Conservation (phyloP, 1,140 invertebrate genomes). For the Nilaparvata lugens region DNA sequence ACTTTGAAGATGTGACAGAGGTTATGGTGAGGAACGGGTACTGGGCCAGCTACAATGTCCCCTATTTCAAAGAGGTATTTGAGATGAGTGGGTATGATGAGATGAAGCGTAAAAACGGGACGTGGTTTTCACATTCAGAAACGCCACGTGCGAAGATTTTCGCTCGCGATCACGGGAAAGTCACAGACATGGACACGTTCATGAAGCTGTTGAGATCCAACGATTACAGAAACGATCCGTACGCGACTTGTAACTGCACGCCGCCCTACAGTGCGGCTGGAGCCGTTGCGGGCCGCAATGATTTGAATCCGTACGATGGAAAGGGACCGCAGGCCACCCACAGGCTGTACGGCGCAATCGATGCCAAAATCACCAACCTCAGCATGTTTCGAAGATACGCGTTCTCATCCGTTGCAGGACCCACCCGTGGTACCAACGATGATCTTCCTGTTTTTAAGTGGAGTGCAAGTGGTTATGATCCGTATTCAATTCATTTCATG, state of each 20-base stretch:
- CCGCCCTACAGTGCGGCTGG: conserved; percentile 65
- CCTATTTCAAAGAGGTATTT: conserved; percentile 55
- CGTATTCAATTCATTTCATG: background rate
- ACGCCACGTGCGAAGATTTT: conserved; percentile 45
- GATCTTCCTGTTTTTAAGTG: background rate
- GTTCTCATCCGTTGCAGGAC: background rate
- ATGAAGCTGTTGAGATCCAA: conserved; percentile 61
- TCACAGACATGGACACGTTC: conserved; percentile 44
- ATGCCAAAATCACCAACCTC: background rate
- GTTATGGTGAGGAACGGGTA: conserved; percentile 40
- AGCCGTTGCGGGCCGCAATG: conserved; percentile 48
- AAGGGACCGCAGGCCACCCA: background rate
- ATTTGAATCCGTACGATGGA: background rate
- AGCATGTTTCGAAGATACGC: background rate
- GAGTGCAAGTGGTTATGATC: background rate
- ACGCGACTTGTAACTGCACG: conserved; percentile 52
- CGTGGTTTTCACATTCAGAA: conserved; percentile 59
- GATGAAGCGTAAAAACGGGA: conserved; percentile 50
- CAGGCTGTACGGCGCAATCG: background rate
- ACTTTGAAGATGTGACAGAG: conserved; percentile 4
- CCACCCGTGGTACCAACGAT: background rate
- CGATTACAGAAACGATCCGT: conserved; percentile 58
- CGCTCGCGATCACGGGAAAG: conserved; percentile 41
- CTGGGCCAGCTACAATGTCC: conserved; percentile 67
- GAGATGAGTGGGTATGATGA: conserved; percentile 50